Base-by-base conservation (phyloP, 2,888 invertebrate species). In the Gortyna flavago region DNA sequence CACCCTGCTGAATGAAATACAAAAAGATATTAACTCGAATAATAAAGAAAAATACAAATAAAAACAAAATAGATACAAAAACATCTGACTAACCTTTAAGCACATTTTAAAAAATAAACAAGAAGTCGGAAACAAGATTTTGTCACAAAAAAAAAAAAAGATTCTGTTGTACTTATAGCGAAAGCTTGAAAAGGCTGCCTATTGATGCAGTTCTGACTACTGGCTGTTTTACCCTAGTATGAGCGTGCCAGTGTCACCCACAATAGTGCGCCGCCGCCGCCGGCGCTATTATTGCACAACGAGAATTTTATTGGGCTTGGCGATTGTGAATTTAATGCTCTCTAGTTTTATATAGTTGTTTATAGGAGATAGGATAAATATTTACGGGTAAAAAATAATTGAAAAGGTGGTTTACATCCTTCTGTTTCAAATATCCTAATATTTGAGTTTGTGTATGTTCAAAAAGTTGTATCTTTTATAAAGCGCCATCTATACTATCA, bases 201-300 rank as follows among this genome's bases (percentile, higher is more conserved):
- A 29, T 6, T 44, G 9, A 0, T 29, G 21, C 41, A 44, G 7
- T 11, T 11, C 44, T 13, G 13, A 13, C 48, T 61, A 64, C 21
- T 65, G 35, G 69, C 21, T 64, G n/a, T 38, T 64, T n/a, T 69
- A 69, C n/a, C 69, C 65, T 69, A 59, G 67, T 77, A 57, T 76
- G 62, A 70, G 62, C 75, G 72, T 75, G 72, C 71, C 66, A 81
- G 78, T 78, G 86, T 77, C 84, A 84, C 70, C 80, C n/a, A 85
- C 80, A 85, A 83, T 85, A 62, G 57, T 75, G 70, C 77, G 66
- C 83, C 75, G 51, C 76, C 81, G 82, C 74, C 77, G 66, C 83
- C 75, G 51, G 81, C 81, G 82, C 74, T 71, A 84, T 84, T 85
- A 84, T 81, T 75, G 73, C 75, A 84, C 85, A 73, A 77, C 81